Percentiles rank a stretch among this genome's conserved stretches.
Conservation (phyloP, 2,113 vertebrate species). For the Hepsetus odoe region DNA sequence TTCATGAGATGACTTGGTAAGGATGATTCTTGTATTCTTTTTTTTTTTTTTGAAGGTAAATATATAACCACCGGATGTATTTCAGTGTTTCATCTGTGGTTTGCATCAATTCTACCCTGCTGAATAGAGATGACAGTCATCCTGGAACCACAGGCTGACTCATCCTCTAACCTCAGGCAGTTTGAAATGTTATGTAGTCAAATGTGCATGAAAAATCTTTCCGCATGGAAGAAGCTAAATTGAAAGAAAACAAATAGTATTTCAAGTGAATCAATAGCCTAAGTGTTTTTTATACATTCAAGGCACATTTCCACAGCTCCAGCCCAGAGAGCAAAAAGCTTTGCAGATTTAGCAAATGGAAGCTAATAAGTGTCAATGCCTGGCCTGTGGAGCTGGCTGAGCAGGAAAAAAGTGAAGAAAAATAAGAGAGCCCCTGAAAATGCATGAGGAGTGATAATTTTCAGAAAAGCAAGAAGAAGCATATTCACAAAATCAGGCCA, state of each 20-base stretch:
- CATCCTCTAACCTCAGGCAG: conserved; percentile 28
- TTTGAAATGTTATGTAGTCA: conserved; percentile 22
- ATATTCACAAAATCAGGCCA: neutral
- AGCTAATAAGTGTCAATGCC: conserved; percentile 38
- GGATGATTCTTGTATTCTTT: too few relatives aligned
- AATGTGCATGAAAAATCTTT: conserved; percentile 24
- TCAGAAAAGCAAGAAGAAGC: conserved; percentile 9
- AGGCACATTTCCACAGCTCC: conserved; percentile 38
- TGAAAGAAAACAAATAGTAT: conserved; percentile 25
- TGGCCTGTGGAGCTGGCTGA: neutral
- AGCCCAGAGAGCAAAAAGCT: conserved; percentile 36
- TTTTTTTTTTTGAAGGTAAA: neutral
- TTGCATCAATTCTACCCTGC: neutral
- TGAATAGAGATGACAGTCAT: neutral
- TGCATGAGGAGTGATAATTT: conserved; percentile 29
- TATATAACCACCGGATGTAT: neutral
- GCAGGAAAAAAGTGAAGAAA: neutral
- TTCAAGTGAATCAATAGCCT: conserved; percentile 25
- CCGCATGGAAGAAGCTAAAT: conserved; percentile 22
- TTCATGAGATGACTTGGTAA: too few relatives aligned
- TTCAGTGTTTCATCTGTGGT: neutral
- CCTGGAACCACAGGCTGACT: conserved; percentile 13
- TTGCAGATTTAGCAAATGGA: conserved; percentile 38
- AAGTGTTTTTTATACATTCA: conserved; percentile 44
- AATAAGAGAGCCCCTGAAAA: neutral